Evolutionary conservation across 2,797 vertebrate genomes (phyloP).

Genomic region (Decapterus maruadsi): DNA sequence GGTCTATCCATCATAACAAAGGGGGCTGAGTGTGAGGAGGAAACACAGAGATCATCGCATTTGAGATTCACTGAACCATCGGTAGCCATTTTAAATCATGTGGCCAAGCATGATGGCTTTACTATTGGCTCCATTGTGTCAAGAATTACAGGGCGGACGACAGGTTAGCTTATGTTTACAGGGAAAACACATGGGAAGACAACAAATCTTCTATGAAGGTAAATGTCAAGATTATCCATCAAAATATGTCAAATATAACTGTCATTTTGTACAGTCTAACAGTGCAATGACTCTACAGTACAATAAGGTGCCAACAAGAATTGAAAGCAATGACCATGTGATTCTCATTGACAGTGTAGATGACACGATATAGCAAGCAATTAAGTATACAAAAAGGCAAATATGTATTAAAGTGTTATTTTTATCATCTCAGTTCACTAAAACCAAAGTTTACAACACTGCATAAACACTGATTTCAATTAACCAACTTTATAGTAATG

Average conservation of each 20-base stretch:
- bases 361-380: conserved; percentile 58
- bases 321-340: conserved; percentile 32
- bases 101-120: not conserved
- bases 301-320: conserved; percentile 54
- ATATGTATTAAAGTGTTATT: conserved; percentile 34
- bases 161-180: conserved; percentile 35
- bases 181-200: conserved; percentile 19
- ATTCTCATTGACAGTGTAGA: conserved; percentile 50
- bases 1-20: not conserved
- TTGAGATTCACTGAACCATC: not conserved
- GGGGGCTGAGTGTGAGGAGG: not conserved
- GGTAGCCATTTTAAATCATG: conserved; percentile 15
- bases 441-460: conserved; percentile 60
- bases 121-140: not conserved
- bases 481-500: conserved; percentile 24
- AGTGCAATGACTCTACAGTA: conserved; percentile 72
- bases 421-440: conserved; percentile 40
- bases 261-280: conserved; percentile 36
- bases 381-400: conserved; percentile 54
- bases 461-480: conserved; percentile 43
- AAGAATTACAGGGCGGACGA: conserved; percentile 9
- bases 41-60: conserved; percentile 10
- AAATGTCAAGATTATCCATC: conserved; percentile 14
- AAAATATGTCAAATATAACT: conserved; percentile 32
- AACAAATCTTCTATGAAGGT: conserved; percentile 13